Percentiles rank a stretch among this genome's conserved stretches.
phyloP scores from a whole-genome alignment of 2,113 vertebrate genomes.

The Cephalophus harveyi region DNA sequence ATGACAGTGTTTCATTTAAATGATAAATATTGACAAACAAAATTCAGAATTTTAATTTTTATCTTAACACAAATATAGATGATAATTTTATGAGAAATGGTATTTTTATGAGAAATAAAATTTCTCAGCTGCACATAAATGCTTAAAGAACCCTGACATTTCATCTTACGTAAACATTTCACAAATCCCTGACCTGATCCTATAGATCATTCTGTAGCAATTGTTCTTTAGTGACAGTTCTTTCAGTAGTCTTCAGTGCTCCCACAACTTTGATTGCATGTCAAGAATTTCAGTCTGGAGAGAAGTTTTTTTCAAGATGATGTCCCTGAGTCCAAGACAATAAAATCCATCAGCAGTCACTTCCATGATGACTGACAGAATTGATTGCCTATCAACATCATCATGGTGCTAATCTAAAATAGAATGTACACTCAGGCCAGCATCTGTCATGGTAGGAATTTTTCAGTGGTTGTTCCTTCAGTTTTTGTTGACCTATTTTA shows the following conservation, averaged over 20 bases:
- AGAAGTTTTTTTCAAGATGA: conserved; percentile 30
- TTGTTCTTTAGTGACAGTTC: conserved; percentile 66
- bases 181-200: conserved; percentile 66
- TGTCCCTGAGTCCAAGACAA: conserved; percentile 51
- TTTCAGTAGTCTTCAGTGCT: conserved; percentile 30
- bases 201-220: conserved; percentile 42
- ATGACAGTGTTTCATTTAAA: not conserved
- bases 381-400: conserved; percentile 57
- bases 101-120: not conserved
- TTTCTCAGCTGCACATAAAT: conserved; percentile 44
- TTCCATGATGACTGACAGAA: conserved; percentile 58
- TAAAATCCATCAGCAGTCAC: conserved; percentile 60
- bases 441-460: not conserved
- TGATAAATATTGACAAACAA: not conserved
- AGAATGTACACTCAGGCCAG: not conserved
- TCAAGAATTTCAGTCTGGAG: conserved; percentile 62
- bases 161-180: conserved; percentile 60
- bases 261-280: conserved; percentile 58
- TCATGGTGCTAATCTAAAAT: conserved; percentile 23
- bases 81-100: not conserved
- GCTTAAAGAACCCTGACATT: conserved; percentile 63
- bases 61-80: not conserved
- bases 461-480: not conserved
- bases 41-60: conserved; percentile 5
- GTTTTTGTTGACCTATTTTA: not conserved